These are phyloP conservation scores for Turnix velox DNA, from an alignment of 2,113 vertebrate species.

Conservation along the genomic window DNA sequence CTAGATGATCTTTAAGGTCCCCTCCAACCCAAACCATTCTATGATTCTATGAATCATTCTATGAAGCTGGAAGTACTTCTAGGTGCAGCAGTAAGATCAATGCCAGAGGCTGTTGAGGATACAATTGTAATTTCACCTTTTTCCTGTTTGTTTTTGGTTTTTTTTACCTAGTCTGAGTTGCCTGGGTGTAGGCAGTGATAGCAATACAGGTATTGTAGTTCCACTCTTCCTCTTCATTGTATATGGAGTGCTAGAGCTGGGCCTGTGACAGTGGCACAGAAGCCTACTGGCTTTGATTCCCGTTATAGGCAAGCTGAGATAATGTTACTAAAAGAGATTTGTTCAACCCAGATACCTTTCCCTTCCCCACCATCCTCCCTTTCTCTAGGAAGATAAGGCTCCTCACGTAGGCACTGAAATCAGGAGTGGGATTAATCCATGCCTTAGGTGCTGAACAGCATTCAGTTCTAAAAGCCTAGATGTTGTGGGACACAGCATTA, in stretches of 20 bases:
- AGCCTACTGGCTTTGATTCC: neutral
- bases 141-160: neutral
- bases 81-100: accelerated
- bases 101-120: neutral
- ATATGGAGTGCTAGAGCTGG: neutral
- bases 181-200: neutral
- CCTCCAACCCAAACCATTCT: too few relatives aligned
- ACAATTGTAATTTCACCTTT: neutral
- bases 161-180: neutral
- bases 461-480: neutral
- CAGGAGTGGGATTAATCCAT: neutral
- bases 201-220: neutral
- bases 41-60: too few relatives aligned
- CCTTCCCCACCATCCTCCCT: neutral
- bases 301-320: neutral
- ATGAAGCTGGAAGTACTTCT: neutral
- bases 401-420: neutral
- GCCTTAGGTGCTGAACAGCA: neutral
- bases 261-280: neutral
- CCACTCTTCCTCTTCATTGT: neutral
- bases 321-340: neutral
- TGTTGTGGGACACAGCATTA: neutral
- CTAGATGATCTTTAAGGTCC: too few relatives aligned
- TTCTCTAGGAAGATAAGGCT: neutral
- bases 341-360: neutral